phyloP scores from a whole-genome alignment of 2,888 invertebrate species.

The Acrocera orbiculus region DNA sequence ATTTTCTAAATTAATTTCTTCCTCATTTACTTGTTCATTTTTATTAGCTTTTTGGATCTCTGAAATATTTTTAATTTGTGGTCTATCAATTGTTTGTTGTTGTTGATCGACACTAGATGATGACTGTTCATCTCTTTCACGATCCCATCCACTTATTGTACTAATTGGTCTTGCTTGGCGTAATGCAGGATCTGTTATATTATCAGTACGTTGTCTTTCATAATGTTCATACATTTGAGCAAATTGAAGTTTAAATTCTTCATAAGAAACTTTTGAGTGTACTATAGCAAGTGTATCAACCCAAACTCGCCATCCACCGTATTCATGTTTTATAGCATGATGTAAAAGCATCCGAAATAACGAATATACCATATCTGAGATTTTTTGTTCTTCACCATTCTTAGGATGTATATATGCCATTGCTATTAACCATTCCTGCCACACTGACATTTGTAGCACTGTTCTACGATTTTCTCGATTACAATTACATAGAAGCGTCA shows the following conservation, averaged over 20 bases:
- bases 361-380: conserved; percentile 96
- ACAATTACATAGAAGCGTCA: conserved; percentile 94
- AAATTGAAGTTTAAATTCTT: conserved; percentile 94
- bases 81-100: conserved; percentile 22
- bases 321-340: conserved; percentile 97
- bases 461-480: conserved; percentile 93
- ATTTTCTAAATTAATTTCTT: conserved; percentile 15
- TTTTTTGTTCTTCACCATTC: conserved; percentile 85
- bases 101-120: conserved; percentile 6
- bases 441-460: conserved; percentile 98
- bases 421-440: conserved; percentile 99
- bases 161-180: conserved; percentile 85
- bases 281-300: conserved; percentile 98
- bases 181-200: conserved; percentile 87
- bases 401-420: conserved; percentile 97
- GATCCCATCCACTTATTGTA: conserved; percentile 90
- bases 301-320: conserved; percentile 99
- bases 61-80: not conserved
- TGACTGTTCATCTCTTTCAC: conserved; percentile 33
- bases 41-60: conserved; percentile 11
- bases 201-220: conserved; percentile 82
- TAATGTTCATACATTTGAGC: conserved; percentile 96
- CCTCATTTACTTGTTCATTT: conserved; percentile 15
- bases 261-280: conserved; percentile 97
- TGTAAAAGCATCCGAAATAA: conserved; percentile 93